Conservation (phyloP, 2,113 vertebrate genomes). For the Datnioides undecimradiatus region DNA sequence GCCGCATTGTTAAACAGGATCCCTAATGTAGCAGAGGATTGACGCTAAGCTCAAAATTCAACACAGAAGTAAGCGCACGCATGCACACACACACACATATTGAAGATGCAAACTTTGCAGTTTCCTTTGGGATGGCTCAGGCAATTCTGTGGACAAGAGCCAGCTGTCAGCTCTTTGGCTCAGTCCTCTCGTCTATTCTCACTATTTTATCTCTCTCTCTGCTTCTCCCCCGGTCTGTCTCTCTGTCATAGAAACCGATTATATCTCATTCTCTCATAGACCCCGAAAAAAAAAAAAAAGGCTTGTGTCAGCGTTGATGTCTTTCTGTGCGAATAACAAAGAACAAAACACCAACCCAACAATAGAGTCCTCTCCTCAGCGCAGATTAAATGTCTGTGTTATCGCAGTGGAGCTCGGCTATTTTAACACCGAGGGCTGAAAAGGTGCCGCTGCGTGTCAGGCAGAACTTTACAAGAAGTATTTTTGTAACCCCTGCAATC, state of each 20-base stretch:
- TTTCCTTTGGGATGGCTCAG: constrained; percentile 16
- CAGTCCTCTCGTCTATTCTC: constrained; percentile 25
- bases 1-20: constrained; percentile 29
- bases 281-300: constrained; percentile 22
- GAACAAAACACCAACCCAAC: constrained; percentile 22
- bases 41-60: constrained; percentile 14
- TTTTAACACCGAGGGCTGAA: constrained; percentile 39
- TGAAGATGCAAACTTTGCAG: constrained; percentile 34
- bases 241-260: constrained; percentile 29
- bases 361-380: constrained; percentile 16
- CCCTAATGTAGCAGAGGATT: background rate
- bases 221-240: background rate
- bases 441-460: background rate
- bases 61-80: background rate
- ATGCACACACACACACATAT: constrained; percentile 10
- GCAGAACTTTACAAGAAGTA: constrained; percentile 44
- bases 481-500: constrained; percentile 42
- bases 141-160: constrained; percentile 32
- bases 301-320: constrained; percentile 30
- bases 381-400: constrained; percentile 36
- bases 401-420: background rate
- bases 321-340: constrained; percentile 43
- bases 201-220: constrained; percentile 17
- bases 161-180: constrained; percentile 38
- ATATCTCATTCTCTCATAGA: constrained; percentile 26